These are phyloP conservation scores for Platanista minor DNA, from an alignment of 2,113 vertebrate species.

Conservation along the genomic window DNA sequence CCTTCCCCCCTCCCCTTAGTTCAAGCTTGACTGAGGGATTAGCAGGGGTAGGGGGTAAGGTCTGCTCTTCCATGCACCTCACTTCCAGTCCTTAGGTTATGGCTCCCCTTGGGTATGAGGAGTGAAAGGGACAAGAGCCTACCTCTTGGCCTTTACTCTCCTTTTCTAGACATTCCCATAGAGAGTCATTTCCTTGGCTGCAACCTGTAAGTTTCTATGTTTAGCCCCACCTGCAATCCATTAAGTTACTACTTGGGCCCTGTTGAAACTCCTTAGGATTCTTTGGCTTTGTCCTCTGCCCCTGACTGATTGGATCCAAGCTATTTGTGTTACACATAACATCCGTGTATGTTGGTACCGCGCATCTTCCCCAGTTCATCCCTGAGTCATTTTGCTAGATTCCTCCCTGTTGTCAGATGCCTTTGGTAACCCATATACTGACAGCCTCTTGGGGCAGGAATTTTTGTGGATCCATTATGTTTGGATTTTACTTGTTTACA, in stretches of 20 bases:
- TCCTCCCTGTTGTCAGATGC: neutral
- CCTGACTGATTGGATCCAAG: neutral
- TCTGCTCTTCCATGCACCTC: neutral
- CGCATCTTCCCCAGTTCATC: neutral
- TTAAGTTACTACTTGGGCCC: neutral
- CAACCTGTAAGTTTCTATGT: neutral
- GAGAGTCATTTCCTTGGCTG: neutral
- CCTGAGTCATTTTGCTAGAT: neutral
- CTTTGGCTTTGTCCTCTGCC: neutral
- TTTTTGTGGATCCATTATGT: neutral
- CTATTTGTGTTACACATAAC: neutral
- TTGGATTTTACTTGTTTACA: neutral
- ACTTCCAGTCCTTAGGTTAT: neutral
- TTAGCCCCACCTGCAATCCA: neutral
- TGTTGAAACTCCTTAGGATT: neutral
- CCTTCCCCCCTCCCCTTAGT: rapidly evolving
- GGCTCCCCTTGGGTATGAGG: neutral
- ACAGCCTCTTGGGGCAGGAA: neutral
- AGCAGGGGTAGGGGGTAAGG: neutral
- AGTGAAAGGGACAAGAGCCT: neutral
- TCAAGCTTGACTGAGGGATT: neutral
- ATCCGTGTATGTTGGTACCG: neutral
- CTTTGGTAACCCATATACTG: neutral
- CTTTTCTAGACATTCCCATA: neutral
- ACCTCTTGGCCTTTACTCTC: neutral